Conservation (phyloP, 2,797 vertebrate genomes). For the Chanos chanos region DNA sequence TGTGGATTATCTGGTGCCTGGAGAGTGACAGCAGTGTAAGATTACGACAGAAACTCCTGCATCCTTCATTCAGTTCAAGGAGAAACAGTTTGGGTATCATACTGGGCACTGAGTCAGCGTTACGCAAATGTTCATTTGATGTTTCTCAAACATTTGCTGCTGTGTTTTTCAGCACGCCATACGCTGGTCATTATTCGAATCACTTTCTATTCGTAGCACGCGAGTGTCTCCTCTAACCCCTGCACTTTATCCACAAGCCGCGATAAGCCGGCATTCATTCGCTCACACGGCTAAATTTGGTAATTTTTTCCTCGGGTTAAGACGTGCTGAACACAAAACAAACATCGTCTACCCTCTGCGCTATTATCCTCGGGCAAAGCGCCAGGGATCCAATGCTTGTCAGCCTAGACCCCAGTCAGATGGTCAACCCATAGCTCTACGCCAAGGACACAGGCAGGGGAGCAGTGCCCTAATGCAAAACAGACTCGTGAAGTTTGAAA, state of each 20-base stretch:
- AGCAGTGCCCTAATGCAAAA: no score
- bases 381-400: not conserved
- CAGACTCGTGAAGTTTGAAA: no score
- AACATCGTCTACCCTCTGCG: conserved; percentile 3
- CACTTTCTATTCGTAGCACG: conserved; percentile 43
- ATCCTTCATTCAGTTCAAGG: no score
- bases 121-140: not conserved
- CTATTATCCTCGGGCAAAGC: not conserved
- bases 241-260: conserved; percentile 28
- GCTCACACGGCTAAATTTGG: conserved; percentile 19
- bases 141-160: not conserved
- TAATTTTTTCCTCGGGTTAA: conserved; percentile 10
- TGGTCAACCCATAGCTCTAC: conserved; percentile 1
- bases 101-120: no score
- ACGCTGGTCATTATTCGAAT: conserved; percentile 13
- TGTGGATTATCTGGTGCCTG: no score
- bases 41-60: no score
- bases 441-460: conserved; percentile 20
- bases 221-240: conserved; percentile 32
- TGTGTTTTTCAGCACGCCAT: conserved; percentile 3
- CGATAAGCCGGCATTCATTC: conserved; percentile 21
- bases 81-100: no score
- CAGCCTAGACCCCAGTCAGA: conserved; percentile 14
- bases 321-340: conserved; percentile 12
- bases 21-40: no score